Percentiles rank a stretch among this genome's conserved stretches.
Conservation (phyloP, 2,113 vertebrate species). For the Scortum barcoo region DNA sequence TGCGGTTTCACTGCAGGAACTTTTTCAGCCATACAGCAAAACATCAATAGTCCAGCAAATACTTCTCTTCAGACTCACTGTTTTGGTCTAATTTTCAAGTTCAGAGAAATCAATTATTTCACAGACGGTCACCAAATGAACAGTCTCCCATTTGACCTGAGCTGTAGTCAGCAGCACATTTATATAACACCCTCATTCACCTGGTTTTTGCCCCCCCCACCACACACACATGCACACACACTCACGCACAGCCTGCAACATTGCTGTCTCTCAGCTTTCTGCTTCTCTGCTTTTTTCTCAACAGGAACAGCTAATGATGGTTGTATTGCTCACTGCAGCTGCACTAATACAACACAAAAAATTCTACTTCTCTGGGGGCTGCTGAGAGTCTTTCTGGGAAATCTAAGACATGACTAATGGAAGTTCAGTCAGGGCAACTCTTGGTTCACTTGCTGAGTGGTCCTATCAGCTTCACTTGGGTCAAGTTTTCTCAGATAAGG, state of each 20-base stretch:
- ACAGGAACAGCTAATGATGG: conserved; percentile 10
- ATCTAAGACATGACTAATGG: conserved; percentile 24
- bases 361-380: conserved; percentile 11
- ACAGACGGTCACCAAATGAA: neutral
- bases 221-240: too few relatives aligned
- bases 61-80: neutral
- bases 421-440: conserved; percentile 23
- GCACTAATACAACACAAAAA: conserved; percentile 27
- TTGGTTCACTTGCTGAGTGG: conserved; percentile 20
- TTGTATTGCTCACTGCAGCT: conserved; percentile 21
- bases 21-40: neutral
- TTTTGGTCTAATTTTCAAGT: conserved; percentile 5
- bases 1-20: neutral
- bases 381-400: conserved; percentile 31
- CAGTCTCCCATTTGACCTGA: neutral
- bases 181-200: conserved; percentile 1
- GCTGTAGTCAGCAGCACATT: neutral
- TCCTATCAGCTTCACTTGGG: neutral
- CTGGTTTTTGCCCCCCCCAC: neutral
- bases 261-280: neutral
- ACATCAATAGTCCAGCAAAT: conserved; percentile 1
- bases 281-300: neutral
- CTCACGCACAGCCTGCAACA: too few relatives aligned
- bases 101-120: neutral
- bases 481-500: neutral